Evolutionary conservation across 2,888 invertebrate genomes (phyloP).

Genomic region (Dynastes maya): DNA sequence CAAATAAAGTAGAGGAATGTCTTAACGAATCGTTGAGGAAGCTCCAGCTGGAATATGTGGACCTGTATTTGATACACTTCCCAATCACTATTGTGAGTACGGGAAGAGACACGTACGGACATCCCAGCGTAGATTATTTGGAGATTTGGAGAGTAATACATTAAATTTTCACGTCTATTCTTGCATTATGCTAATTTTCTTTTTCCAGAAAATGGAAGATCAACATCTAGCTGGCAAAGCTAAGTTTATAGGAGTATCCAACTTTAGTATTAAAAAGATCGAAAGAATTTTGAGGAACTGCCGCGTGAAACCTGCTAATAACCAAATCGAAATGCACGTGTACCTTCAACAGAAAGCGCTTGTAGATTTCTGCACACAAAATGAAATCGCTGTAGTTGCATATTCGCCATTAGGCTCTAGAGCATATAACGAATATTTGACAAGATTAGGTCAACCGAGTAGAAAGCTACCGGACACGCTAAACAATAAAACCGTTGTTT

Average conservation of each 20-base stretch:
- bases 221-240: conserved; percentile 61
- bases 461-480: conserved; percentile 77
- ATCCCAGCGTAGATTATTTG: conserved; percentile 77
- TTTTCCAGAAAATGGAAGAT: conserved; percentile 27
- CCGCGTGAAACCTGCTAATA: conserved; percentile 74
- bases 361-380: conserved; percentile 65
- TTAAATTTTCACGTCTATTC: not conserved
- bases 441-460: conserved; percentile 66
- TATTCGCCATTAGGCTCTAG: conserved; percentile 72
- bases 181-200: not conserved
- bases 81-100: conserved; percentile 79
- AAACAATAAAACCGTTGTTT: conserved; percentile 73
- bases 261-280: conserved; percentile 82
- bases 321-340: conserved; percentile 77
- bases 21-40: conserved; percentile 77
- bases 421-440: conserved; percentile 65
- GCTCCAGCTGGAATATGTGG: conserved; percentile 82
- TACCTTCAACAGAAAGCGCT: conserved; percentile 72
- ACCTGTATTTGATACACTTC: conserved; percentile 83
- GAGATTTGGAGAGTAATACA: conserved; percentile 79
- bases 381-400: conserved; percentile 70
- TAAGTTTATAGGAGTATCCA: conserved; percentile 86
- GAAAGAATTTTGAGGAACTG: conserved; percentile 74
- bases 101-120: conserved; percentile 75
- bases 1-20: conserved; percentile 75